Evolutionary conservation across 2,113 vertebrate genomes (phyloP), one percentile per base, ranked within the genome.

Genomic region (Blennius ocellaris): DNA sequence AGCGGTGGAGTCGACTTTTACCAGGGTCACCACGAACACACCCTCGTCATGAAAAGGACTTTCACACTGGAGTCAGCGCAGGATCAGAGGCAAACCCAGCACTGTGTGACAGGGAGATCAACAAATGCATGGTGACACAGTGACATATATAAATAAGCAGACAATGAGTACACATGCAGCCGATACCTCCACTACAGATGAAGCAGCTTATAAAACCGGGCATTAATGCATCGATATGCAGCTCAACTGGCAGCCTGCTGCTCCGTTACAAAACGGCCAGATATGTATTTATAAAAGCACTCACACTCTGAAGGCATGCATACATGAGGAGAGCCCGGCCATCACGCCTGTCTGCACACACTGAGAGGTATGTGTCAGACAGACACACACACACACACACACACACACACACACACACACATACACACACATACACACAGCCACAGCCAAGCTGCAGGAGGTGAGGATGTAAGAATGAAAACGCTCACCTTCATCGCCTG

Each of bases 401-500:
- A 47, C 4, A 68, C 57, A 68, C 69, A 72, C 44, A 58, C 48
- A 72, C 68, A 56, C 64, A 67, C 50, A 47, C 76, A 47, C 48
- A 41, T 60, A 56, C 51, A 40, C 45, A 66, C 40, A 63, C 57
- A 44, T 48, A 82, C 5, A 51, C n/a, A n/a, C n/a, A n/a, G n/a
- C n/a, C n/a, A n/a, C n/a, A n/a, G 56, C 38, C 62, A 77, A 30
- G 60, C 78, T 82, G 78, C 63, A 72, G n/a, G n/a, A n/a, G n/a
- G n/a, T n/a, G n/a, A n/a, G 81, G 73, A 81, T 67, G 76, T 52
- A 71, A 51, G 55, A 52, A 81, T 63, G 62, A 75, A 86, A 83
- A 45, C 67, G 61, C 90, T 93, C 92, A 93, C 92, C 92, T 93
- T 91, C 86, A 80, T 91, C 55, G 79, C 73, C 78, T 83, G 53